phyloP scores from a whole-genome alignment of 2,888 invertebrate genomes.

The Caenorhabditis angaria region DNA sequence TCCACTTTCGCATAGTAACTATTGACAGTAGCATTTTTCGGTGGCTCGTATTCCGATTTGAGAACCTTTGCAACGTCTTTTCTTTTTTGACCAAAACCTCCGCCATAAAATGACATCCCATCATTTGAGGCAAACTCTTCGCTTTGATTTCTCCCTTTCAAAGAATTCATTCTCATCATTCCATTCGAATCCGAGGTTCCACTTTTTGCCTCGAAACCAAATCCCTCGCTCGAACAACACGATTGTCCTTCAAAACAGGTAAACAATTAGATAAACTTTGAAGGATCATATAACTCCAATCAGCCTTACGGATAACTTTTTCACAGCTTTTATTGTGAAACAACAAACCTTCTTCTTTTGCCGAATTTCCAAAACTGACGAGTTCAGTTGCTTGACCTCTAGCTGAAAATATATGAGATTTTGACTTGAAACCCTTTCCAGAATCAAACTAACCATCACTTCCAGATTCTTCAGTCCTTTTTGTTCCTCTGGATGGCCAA shows the following conservation, averaged over 20 bases:
- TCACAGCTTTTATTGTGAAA: too few species aligned
- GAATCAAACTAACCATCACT: not conserved
- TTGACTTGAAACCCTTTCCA: not conserved
- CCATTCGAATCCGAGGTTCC: too few species aligned
- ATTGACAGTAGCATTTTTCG: not conserved
- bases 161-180: too few species aligned
- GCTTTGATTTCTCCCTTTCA: too few species aligned
- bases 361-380: not conserved
- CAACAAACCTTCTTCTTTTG: not conserved
- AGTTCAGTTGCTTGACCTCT: not conserved
- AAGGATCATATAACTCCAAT: not conserved
- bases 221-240: not conserved
- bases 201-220: too few species aligned
- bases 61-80: not conserved
- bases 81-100: not conserved
- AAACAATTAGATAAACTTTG: too few species aligned
- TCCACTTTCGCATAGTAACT: not conserved
- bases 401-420: not conserved
- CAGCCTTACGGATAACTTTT: too few species aligned
- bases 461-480: not conserved
- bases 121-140: too few species aligned
- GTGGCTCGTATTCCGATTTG: not conserved
- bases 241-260: not conserved
- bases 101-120: too few species aligned
- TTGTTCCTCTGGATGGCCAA: not conserved